phyloP scores from a whole-genome alignment of 2,888 invertebrate genomes.

The Lithodes maja region DNA sequence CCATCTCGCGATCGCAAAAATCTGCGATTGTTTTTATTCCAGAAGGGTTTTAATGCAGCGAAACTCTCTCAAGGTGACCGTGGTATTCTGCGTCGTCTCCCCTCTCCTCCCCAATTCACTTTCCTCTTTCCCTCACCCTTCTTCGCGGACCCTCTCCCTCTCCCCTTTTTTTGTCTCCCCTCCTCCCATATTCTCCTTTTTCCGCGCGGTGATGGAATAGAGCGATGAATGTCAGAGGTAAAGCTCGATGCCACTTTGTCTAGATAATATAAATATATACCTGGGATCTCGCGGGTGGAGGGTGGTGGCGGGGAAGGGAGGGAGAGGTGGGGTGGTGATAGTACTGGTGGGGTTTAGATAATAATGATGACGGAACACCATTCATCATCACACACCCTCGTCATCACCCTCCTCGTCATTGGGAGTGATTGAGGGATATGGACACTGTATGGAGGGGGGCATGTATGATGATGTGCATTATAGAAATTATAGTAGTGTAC shows the following conservation, averaged over 20 bases:
- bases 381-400: not conserved
- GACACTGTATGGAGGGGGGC: too few species aligned
- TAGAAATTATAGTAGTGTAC: too few species aligned
- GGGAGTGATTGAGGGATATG: too few species aligned
- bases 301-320: not conserved
- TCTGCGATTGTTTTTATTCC: not conserved
- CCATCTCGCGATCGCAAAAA: not conserved
- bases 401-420: not conserved
- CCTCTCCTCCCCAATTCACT: conserved; percentile 62
- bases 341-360: not conserved
- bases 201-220: conserved; percentile 55
- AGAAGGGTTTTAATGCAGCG: not conserved
- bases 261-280: conserved; percentile 25
- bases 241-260: conserved; percentile 47
- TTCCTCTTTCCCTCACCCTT: conserved; percentile 59
- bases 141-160: conserved; percentile 62
- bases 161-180: conserved; percentile 57
- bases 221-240: conserved; percentile 60
- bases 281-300: not conserved
- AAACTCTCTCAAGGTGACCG: conserved; percentile 49
- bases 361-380: not conserved
- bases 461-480: too few species aligned
- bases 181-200: conserved; percentile 56
- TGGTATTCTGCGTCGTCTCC: conserved; percentile 39
- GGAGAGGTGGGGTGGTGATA: not conserved